These are phyloP conservation scores for Plectus sambesii DNA, from an alignment of 1,140 invertebrate species.

Conservation along the genomic window DNA sequence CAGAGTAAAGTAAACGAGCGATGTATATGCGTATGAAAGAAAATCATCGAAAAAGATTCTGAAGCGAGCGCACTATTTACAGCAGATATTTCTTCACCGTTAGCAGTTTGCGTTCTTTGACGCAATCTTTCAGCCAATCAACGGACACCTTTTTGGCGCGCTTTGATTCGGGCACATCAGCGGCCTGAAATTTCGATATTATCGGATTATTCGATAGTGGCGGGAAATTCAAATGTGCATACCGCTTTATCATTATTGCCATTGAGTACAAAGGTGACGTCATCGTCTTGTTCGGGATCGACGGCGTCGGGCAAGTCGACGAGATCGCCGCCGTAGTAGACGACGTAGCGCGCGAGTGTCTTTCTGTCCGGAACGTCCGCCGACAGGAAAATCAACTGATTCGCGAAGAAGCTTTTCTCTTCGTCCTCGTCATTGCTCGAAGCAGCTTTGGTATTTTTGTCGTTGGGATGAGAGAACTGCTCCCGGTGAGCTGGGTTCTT, in stretches of 20 bases:
- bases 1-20: too few relatives aligned
- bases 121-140: conserved; percentile 1
- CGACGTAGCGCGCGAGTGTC: background rate
- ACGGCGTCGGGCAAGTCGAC: too few relatives aligned
- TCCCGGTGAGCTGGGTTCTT: conserved; percentile 33
- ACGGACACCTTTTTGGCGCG: background rate
- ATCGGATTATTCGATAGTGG: background rate
- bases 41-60: too few relatives aligned
- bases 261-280: background rate
- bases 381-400: background rate
- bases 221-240: background rate
- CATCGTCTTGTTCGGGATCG: conserved; percentile 1
- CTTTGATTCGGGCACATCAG: background rate
- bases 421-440: background rate
- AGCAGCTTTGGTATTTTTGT: background rate
- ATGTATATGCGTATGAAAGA: too few relatives aligned
- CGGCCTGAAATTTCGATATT: background rate
- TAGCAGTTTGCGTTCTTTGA: conserved; percentile 1
- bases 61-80: too few relatives aligned
- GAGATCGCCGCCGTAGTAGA: conserved; percentile 10
- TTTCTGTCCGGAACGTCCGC: background rate
- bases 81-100: background rate
- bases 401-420: background rate
- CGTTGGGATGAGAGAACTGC: conserved; percentile 29
- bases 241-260: background rate